Percentiles rank a stretch among this genome's conserved stretches.
Conservation (phyloP, 2,888 invertebrate species). For the Acronicta alni region DNA sequence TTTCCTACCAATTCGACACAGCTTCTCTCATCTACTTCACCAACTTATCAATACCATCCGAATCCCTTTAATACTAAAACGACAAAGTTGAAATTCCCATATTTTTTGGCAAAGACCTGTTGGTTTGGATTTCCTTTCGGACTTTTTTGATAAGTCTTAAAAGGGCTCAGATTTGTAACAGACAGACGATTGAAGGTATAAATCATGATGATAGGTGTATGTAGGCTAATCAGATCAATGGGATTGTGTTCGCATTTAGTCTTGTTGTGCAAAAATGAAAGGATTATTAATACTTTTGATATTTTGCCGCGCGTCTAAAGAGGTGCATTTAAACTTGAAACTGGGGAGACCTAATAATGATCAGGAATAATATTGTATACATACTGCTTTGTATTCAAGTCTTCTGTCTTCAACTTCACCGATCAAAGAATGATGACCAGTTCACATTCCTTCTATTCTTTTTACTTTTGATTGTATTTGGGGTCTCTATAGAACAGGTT, state of each 20-base stretch:
- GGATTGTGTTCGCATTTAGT: slow-evolving; percentile 32
- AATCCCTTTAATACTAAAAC: slow-evolving; percentile 31
- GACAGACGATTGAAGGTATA: slow-evolving; percentile 62
- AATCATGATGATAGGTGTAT: slow-evolving; percentile 63
- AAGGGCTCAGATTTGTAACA: slow-evolving; percentile 61
- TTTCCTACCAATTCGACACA: slow-evolving; percentile 82
- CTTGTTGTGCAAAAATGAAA: slow-evolving; percentile 44
- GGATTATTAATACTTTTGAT: slow-evolving; percentile 22
- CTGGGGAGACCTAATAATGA: slow-evolving; percentile 2
- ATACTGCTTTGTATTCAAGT: too few relatives aligned
- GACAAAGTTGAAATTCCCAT: slow-evolving; percentile 58
- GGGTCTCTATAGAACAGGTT: too few relatives aligned
- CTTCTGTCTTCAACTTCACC: too few relatives aligned
- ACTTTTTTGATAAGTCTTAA: slow-evolving; percentile 70
- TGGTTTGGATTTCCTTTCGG: slow-evolving; percentile 67
- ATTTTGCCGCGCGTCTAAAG: slow-evolving; percentile 11
- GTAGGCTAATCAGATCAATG: slow-evolving; percentile 53
- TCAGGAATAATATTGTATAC: background rate
- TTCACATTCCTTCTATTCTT: too few relatives aligned
- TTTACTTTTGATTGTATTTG: too few relatives aligned
- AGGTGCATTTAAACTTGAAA: slow-evolving; percentile 8
- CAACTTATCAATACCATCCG: slow-evolving; percentile 47
- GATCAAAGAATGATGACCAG: too few relatives aligned
- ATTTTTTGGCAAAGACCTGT: slow-evolving; percentile 9
- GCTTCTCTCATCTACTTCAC: slow-evolving; percentile 76